Percentiles rank a stretch among this genome's conserved stretches.
phyloP scores from a whole-genome alignment of 2,888 invertebrate genomes.

The Archips xylosteana region DNA sequence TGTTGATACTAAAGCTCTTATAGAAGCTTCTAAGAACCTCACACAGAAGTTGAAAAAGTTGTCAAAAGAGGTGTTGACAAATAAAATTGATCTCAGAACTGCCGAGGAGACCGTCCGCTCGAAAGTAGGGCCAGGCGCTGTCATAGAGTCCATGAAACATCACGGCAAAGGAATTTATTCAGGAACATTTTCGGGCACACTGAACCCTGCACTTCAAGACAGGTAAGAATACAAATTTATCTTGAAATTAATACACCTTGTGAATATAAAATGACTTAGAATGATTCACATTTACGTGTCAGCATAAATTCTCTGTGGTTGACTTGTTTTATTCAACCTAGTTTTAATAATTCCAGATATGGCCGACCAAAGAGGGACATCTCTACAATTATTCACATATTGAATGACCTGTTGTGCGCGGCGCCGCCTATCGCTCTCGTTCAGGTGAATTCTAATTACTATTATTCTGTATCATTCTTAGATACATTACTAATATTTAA shows the following conservation, averaged over 20 bases:
- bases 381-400: constrained; percentile 97
- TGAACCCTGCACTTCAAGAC: constrained; percentile 97
- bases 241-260: constrained; percentile 9
- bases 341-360: constrained; percentile 78
- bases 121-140: constrained; percentile 88
- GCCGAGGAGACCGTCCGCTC: constrained; percentile 81
- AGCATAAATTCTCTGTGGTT: background rate
- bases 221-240: constrained; percentile 67
- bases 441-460: constrained; percentile 65
- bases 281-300: no score
- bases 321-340: constrained; percentile 26
- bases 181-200: constrained; percentile 97
- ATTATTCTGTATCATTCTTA: background rate
- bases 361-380: constrained; percentile 97
- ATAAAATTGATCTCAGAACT: constrained; percentile 82
- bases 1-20: constrained; percentile 90
- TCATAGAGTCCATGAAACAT: constrained; percentile 96
- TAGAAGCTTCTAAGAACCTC: constrained; percentile 96
- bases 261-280: background rate
- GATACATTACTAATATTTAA: no score
- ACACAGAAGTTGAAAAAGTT: constrained; percentile 96
- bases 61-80: constrained; percentile 94
- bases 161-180: constrained; percentile 98
- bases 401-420: constrained; percentile 97
- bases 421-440: constrained; percentile 88